Percentiles rank a stretch among this genome's conserved stretches.
Evolutionary conservation across 1,140 invertebrate genomes (phyloP).

Genomic region (Pseudomyrmex gracilis): DNA sequence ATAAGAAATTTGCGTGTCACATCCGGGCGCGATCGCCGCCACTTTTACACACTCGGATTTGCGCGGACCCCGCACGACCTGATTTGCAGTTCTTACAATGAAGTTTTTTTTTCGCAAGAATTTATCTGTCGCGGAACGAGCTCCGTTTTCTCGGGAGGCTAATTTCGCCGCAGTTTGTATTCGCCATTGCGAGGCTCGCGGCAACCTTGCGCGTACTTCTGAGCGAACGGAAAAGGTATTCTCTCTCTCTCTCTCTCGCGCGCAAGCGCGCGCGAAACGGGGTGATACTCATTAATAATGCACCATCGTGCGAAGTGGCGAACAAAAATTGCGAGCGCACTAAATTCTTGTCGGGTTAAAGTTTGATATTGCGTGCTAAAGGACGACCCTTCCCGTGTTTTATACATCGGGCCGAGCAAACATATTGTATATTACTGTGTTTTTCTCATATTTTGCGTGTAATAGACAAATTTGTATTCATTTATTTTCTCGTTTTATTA

Average conservation of each 20-base stretch:
- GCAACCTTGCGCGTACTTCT: slow-evolving; percentile 9
- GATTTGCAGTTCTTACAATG: slow-evolving; percentile 53
- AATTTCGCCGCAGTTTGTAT: slow-evolving; percentile 61
- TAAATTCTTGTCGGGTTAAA: slow-evolving; percentile 39
- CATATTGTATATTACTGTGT: not conserved
- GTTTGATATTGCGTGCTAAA: slow-evolving; percentile 23
- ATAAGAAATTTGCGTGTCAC: too few relatives aligned
- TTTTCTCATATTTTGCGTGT: not conserved
- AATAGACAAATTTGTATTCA: not conserved
- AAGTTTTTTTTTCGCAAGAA: slow-evolving; percentile 50
- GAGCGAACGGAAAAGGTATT: slow-evolving; percentile 2
- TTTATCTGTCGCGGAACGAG: slow-evolving; percentile 44
- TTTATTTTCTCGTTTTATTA: too few relatives aligned
- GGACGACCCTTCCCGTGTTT: not conserved
- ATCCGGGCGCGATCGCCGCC: not conserved
- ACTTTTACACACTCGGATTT: slow-evolving; percentile 9
- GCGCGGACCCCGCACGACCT: slow-evolving; percentile 13
- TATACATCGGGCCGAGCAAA: too few relatives aligned
- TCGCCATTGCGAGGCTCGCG: slow-evolving; percentile 44
- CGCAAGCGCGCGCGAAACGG: not conserved
- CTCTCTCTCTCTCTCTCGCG: too few relatives aligned
- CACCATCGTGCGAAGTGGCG: slow-evolving; percentile 11
- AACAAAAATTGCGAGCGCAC: slow-evolving; percentile 20
- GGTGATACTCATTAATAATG: slow-evolving; percentile 46
- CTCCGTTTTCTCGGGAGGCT: slow-evolving; percentile 49